Evolutionary conservation across 2,888 invertebrate genomes (phyloP).

Genomic region (Pilophorus perplexus): DNA sequence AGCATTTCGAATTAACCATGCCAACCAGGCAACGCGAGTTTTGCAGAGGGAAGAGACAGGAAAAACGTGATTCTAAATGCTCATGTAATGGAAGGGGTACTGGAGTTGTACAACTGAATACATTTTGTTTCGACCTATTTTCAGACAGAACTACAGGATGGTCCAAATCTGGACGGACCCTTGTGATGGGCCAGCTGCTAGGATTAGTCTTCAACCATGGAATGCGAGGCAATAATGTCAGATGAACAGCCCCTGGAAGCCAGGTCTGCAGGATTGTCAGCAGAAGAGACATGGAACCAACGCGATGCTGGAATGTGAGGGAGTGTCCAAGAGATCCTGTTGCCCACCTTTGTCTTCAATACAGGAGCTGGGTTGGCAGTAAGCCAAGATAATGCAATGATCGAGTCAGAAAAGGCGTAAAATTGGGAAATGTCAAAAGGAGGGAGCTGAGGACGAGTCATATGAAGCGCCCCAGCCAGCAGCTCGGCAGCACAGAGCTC

Average conservation of each 20-base stretch:
- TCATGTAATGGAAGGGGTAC: background rate
- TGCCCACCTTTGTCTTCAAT: conserved; percentile 16
- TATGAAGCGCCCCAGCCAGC: too few species aligned
- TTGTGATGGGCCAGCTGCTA: background rate
- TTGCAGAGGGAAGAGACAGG: background rate
- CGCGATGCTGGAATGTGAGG: background rate
- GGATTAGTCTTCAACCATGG: conserved; percentile 15
- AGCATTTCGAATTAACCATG: too few species aligned
- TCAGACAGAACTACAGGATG: background rate
- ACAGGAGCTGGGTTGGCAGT: background rate
- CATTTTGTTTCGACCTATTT: background rate
- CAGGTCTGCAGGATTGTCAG: conserved; percentile 5
- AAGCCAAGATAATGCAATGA: background rate
- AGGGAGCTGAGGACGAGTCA: too few species aligned
- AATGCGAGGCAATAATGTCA: background rate
- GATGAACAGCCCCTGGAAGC: background rate
- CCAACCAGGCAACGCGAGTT: background rate
- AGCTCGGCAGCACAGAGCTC: too few species aligned
- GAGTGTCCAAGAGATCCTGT: conserved; percentile 6
- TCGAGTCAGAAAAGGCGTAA: background rate
- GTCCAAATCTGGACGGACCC: background rate
- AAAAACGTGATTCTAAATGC: background rate
- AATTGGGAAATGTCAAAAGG: too few species aligned
- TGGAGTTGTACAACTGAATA: background rate
- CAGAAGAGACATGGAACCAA: conserved; percentile 4